Conservation (phyloP, 2,888 invertebrate genomes). For the Xylota sylvarum region DNA sequence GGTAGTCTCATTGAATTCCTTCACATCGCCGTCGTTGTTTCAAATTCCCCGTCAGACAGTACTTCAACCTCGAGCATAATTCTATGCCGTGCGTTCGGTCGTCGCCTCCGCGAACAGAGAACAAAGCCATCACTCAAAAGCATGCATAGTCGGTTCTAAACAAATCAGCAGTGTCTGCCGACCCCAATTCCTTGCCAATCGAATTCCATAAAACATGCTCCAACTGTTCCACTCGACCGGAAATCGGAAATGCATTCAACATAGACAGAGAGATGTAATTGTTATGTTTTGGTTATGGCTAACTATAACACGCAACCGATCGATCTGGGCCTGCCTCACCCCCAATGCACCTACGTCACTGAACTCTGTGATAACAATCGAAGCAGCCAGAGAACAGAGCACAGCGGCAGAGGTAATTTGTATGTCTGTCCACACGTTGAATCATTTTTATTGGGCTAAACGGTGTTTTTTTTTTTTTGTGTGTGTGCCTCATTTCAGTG, state of each 20-base stretch:
- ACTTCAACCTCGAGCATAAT: neutral
- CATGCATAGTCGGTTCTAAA: constrained; percentile 40
- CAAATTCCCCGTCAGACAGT: neutral
- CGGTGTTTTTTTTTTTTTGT: constrained; percentile 5
- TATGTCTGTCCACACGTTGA: constrained; percentile 63
- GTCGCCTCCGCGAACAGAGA: constrained; percentile 10
- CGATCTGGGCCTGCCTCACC: constrained; percentile 26
- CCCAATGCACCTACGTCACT: constrained; percentile 62
- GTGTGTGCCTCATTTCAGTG: constrained; percentile 26
- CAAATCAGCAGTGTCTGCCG: constrained; percentile 58
- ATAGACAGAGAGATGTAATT: constrained; percentile 48
- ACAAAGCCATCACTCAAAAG: constrained; percentile 38
- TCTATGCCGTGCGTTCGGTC: neutral
- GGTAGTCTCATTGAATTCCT: neutral
- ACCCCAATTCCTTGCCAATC: constrained; percentile 68
- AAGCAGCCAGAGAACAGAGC: neutral
- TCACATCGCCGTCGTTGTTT: neutral
- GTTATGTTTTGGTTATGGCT: constrained; percentile 68
- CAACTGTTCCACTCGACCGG: constrained; percentile 49
- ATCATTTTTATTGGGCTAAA: constrained; percentile 62
- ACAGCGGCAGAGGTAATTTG: constrained; percentile 26
- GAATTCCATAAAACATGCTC: constrained; percentile 49
- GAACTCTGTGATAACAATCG: constrained; percentile 59
- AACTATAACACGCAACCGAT: constrained; percentile 49
- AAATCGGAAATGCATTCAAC: constrained; percentile 72